Base-by-base conservation (phyloP, 2,888 invertebrate species). In the Drosophila quinaria region DNA sequence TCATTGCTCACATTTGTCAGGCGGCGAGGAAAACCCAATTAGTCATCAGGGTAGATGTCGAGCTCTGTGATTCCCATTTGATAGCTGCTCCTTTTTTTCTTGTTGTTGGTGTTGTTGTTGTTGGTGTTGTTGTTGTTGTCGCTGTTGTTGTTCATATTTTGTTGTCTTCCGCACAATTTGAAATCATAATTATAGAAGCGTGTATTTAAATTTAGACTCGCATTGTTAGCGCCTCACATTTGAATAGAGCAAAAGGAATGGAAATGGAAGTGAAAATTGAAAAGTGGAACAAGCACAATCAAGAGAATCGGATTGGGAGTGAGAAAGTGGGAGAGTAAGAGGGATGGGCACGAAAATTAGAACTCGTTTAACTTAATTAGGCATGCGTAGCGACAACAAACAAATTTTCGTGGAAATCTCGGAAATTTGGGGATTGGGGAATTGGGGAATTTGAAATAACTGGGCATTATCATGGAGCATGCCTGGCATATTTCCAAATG, bases 21-120 rank as follows among this genome's bases (percentile, higher is more conserved):
- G 59, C 81, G 81, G 46, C 64, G 63, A 74, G 87, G 89, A 89
- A 90, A 90, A 89, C 86, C 84, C 89, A 86, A 88, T 90, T 90
- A 90, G 89, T 90, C 91, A 90, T 75, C 71, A 66, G 50, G 10
- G 50, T 8, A 73, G 39, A 58, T 61, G 64, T 52, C 62, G 35
- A 60, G 63, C 49, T 63, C 44, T 73, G 58, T 37, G 61, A 52
- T 65, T 46, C 55, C 60, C 42, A 65, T 68, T 47, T 59, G 58
- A 59, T 71, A 37, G 59, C 44, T 44, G 19, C 55, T 47, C 25
- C 39, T 49, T n/a, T 49, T 59, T n/a, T 60, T 56, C 55, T 49
- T 60, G 58, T 68, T 62, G 50, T 41, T 50, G 42, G 44, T 74
- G n/a, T 22, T 22, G 2, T 47, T 58, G 10, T 56, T 56, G 33